Base-by-base conservation (phyloP, 2,888 invertebrate genomes). In the Orthosia gothica region DNA sequence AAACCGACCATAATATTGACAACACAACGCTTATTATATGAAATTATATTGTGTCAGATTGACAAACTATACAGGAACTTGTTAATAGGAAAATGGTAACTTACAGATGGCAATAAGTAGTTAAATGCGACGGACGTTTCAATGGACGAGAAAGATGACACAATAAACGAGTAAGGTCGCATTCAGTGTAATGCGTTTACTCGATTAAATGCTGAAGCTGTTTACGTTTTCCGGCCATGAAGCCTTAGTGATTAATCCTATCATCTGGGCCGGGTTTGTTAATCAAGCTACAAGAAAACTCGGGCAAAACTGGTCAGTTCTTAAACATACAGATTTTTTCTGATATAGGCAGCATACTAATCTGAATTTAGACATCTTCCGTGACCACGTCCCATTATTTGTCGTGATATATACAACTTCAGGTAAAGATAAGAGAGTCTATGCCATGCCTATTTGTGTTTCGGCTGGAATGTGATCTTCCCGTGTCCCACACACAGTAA, bases 141-240 rank as follows among this genome's bases (percentile, higher is more conserved):
- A 62, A 62, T 69, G 61, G 23, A 20, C 50, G 18, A 15, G 65
- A 54, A 77, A 57, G 63, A 63, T 73, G 2, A 47, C 63, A 45
- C 40, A 62, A 74, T 62, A 52, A 49, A 32, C 32, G 57, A 52
- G 52, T 74, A 47, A 61, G 47, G 76, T 65, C 47, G 65, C 57
- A 65, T 76, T 61, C 58, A 52, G n/a, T 63, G 62, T 54, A 65
- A 57, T 57, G 50, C 45, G 32, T 66, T 66, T n/a, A 74, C 9
- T 57, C 50, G 18, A 68, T 75, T 52, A 67, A 50, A 57, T 12
- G 9, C 15, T 40, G 40, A 52, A 55, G 32, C 61, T 52, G 57
- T 67, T 75, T 59, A 50, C 16, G 76, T 70, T 70, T 82, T 82
- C 76, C 59, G 54, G 68, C 32, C 23, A 55, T 66, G 62, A 49